Evolutionary conservation across 2,797 vertebrate species (phyloP).

Genomic region (Xenops minutus): DNA sequence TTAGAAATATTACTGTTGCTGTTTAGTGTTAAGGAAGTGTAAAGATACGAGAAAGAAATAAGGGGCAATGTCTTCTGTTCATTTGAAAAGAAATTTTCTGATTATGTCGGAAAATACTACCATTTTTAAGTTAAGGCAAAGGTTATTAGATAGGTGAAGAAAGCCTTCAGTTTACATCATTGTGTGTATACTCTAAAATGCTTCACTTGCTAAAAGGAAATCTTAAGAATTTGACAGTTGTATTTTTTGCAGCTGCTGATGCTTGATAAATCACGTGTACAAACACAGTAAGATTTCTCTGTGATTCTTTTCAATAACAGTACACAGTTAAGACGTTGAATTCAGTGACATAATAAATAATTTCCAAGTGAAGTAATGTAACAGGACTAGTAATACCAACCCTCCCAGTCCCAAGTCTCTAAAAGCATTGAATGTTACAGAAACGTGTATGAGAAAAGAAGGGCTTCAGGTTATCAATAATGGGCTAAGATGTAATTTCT

Average conservation of each 20-base stretch:
- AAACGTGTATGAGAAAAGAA: not conserved
- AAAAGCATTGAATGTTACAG: not conserved
- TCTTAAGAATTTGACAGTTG: not conserved
- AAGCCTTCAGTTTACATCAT: not conserved
- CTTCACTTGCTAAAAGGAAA: not conserved
- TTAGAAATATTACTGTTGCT: not conserved
- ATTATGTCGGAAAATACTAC: not conserved
- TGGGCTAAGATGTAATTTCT: not conserved
- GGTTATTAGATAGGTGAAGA: not conserved
- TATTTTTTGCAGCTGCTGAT: not conserved
- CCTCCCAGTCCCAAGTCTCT: not conserved
- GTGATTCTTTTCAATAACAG: not conserved
- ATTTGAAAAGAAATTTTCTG: not conserved
- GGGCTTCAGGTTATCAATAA: not conserved
- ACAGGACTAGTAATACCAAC: not conserved
- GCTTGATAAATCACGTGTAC: not conserved
- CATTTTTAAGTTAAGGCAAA: not conserved
- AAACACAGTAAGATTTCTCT: not conserved
- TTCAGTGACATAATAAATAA: not conserved
- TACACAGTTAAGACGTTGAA: not conserved
- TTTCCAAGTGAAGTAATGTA: not conserved
- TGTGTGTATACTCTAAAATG: not conserved
- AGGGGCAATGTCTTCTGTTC: not conserved
- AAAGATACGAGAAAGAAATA: not conserved
- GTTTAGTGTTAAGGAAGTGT: not conserved